Base-by-base conservation (phyloP, 92 coral and sea anemone genomes). In the Siderastrea radians region DNA sequence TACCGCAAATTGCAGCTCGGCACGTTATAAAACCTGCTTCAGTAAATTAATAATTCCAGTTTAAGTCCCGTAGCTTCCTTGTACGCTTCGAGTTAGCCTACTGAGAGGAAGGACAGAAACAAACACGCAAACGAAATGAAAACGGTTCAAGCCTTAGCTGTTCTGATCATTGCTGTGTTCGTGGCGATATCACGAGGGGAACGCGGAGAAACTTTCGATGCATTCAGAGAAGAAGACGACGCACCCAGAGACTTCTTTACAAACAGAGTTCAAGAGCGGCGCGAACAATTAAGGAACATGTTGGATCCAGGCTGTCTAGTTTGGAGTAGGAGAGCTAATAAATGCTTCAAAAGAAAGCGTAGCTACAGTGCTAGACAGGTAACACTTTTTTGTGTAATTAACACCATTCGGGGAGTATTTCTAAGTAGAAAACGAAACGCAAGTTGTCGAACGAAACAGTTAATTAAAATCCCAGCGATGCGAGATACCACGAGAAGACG, bases 261-360 rank as follows among this genome's bases (percentile, higher is more conserved):
- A 12, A 71, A 69, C 68, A 69, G 68, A 82, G 44, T 82, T 49
- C 50, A 82, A 6, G 86, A 46, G 58, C 54, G 83, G 10, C 86
- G 86, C 9, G 77, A 70, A 17, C 55, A 53, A 69, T 49, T 82
- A 38, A 82, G 58, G 46, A 26, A 16, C 1, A 1, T 82, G 77
- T 70, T 55, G 58, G 68, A 71, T 70, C 86, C 68, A 59, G 4
- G 14, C 15, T 82, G 86, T 57, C 17, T 82, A 3, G 19, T 70
- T 9, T 82, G 86, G 86, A 58, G 46, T 71, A 57, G 86, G 12
- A 47, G 70, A 82, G n/a, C 9, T 19, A 4, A 7, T 1, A 3
- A 46, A 0, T 82, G 86, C 53, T 70, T 69, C 58, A 19, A 12
- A 6, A 70, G 66, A 58, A 57, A 77, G n/a, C 68, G 86, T 3